Evolutionary conservation across 2,797 vertebrate genomes (phyloP).

Genomic region (Sebastolobus alascanus): DNA sequence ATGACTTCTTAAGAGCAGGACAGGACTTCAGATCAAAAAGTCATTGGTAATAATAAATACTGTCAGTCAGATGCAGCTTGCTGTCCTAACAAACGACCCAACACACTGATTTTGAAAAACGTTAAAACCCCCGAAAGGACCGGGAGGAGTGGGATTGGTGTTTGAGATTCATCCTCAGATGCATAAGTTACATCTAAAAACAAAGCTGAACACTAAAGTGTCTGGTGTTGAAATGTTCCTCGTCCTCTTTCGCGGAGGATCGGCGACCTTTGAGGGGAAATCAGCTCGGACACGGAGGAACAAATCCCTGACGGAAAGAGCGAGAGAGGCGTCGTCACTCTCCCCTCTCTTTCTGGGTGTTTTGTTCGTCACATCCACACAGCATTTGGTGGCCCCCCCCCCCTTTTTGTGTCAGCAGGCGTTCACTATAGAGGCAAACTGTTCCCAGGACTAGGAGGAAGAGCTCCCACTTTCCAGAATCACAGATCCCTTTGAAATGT

Average conservation of each 20-base stretch:
- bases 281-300: slow-evolving; percentile 13
- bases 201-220: slow-evolving; percentile 35
- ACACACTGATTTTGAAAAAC: slow-evolving; percentile 41
- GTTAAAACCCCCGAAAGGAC: slow-evolving; percentile 35
- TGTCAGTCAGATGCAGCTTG: slow-evolving; percentile 54
- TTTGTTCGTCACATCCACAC: slow-evolving; percentile 8
- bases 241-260: not conserved
- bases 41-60: slow-evolving; percentile 84
- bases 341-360: slow-evolving; percentile 1
- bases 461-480: slow-evolving; percentile 30
- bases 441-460: slow-evolving; percentile 34
- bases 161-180: slow-evolving; percentile 19
- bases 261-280: slow-evolving; percentile 2
- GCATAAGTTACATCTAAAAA: slow-evolving; percentile 35
- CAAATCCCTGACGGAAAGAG: slow-evolving; percentile 16
- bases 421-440: slow-evolving; percentile 31
- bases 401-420: slow-evolving; percentile 52
- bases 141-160: slow-evolving; percentile 23
- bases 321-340: slow-evolving; percentile 4
- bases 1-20: slow-evolving; percentile 60
- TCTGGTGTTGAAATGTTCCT: slow-evolving; percentile 38
- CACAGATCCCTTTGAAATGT: slow-evolving; percentile 31
- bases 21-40: slow-evolving; percentile 61
- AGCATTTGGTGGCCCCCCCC: not conserved
- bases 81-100: slow-evolving; percentile 20